Evolutionary conservation across 64 coral and sea anemone genomes (phyloP), one percentile per base, ranked within the genome.

Genomic region (Catalaphyllia jardinei): DNA sequence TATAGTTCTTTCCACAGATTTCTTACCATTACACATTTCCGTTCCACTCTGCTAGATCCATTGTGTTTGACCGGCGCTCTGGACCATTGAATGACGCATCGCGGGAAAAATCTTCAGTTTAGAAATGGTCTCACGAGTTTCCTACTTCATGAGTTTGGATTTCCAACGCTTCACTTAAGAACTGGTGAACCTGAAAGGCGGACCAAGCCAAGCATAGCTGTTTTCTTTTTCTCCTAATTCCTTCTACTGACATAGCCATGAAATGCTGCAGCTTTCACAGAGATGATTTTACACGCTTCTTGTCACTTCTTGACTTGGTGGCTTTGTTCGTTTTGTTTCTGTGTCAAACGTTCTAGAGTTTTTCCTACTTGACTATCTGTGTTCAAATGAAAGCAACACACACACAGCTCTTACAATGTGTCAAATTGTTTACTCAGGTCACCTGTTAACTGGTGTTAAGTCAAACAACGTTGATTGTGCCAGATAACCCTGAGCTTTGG

Each of bases 381-480:
- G 50, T 79, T 83, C 29, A 65, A 42, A 65, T 38, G 20, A 30
- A 83, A 83, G 28, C 29, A 27, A 79, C 20, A 59, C 19, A 59
- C 19, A 38, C 46, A 39, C 17, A 63, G 57, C 62, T 27, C 11
- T 65, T n/a, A 65, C 4, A 22, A 69, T 31, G 14, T 62, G 54
- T 61, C 29, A 81, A n/a, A 65, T n/a, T 69, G 62, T 85, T 85
- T 24, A 7, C 42, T 35, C 13, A 22, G 20, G 81, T 42, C 81
- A 85, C 81, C 81, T 27, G 80, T 39, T 64, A 46, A 33, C 80
- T 39, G 80, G 80, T 83, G 61, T 83, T 46, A 20, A 62, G 14
- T 29, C 25, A 61, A 80, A 31, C 52, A 57, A 12, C 10, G 25
- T 4, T 20, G 25, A 80, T 62, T 79, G 25, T 52, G 19, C 12